Evolutionary conservation across 2,888 invertebrate genomes (phyloP), one percentile per base, ranked within the genome.

Genomic region (Nezara viridula): DNA sequence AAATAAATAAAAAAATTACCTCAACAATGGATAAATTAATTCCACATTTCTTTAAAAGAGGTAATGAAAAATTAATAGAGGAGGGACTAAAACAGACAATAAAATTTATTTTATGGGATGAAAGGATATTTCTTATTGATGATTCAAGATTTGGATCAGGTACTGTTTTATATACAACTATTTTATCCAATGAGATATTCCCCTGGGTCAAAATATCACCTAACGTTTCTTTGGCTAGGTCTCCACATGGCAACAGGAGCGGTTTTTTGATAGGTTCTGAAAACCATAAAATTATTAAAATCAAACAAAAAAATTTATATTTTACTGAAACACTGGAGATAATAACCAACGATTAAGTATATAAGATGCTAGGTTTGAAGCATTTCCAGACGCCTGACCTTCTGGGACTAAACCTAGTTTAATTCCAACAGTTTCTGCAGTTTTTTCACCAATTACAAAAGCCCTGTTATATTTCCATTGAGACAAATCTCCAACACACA

Each of bases 11-110:
- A 81, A 27, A 60, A 27, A n/a, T 49, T 85, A 90, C 90, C 90
- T 90, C 89, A 47, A 90, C 87, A 87, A 66, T 81, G n/a, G 86
- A 90, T 66, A 90, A 81, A 60, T 90, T 89, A 7, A 89, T 27
- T 37, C 86, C 85, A 52, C 52, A 55, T 49, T 86, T 85, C 50
- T 32, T 77, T 21, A 90, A 50, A 40, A 91, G 85, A 21, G 91
- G 91, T 27, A 91, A 19, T 37, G 91, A 89, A 85, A 91, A 91
- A 85, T 91, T 90, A 40, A 91, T 90, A n/a, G 91, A 91, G n/a
- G 92, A 92, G 49, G 92, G 92, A 90, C 92, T 92, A 89, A 92
- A 92, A 90, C 91, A 92, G 21, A 91, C 90, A 10, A 91, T 55
- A 44, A 90, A 90, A 73, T 90, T 90, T 49, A 90, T 88, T 21